Base-by-base conservation (phyloP, 2,888 invertebrate species). In the Philhelius pedissequus region DNA sequence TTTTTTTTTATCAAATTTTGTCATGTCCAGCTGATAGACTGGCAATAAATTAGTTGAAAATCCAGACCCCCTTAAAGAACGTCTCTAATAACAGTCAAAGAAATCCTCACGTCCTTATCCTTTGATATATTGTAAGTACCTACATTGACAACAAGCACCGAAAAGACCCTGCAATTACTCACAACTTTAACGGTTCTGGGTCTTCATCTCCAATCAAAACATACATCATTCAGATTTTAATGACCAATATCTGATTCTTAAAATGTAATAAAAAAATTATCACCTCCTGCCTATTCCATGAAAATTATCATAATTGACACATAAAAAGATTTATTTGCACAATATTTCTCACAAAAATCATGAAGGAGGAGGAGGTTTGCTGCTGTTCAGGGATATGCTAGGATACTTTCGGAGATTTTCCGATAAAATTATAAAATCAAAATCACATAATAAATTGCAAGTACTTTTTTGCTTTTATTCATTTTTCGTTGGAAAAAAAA, bases 351-450 rank as follows among this genome's bases (percentile, higher is more conserved):
- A 60, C 66, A 68, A 73, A 77, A 78, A 68, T 40, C n/a, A n/a
- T n/a, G n/a, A 20, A 30, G 40, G 13, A 9, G n/a, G n/a, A n/a
- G n/a, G n/a, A n/a, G n/a, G n/a, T n/a, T n/a, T n/a, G n/a, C n/a
- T n/a, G n/a, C n/a, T n/a, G n/a, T n/a, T n/a, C n/a, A 3, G 32
- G 5, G 35, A 22, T 13, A 22, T 0, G n/a, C 5, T 18, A 3
- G 20, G 0, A 35, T 66, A n/a, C 66, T 38, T 52, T 7, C 32
- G 74, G 20, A 75, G 66, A 60, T 66, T 71, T 54, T 68, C 71
- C 38, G 80, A 84, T 84, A 80, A 80, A 84, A 80, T 84, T 80
- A 84, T 80, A 79, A 84, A 80, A 80, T 84, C 84, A 71, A 80
- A 84, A 71, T 84, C 80, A 58, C 18, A 45, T 43, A 60, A 69